Conservation (phyloP, 1,140 invertebrate species). For the Aphidius ervi region DNA sequence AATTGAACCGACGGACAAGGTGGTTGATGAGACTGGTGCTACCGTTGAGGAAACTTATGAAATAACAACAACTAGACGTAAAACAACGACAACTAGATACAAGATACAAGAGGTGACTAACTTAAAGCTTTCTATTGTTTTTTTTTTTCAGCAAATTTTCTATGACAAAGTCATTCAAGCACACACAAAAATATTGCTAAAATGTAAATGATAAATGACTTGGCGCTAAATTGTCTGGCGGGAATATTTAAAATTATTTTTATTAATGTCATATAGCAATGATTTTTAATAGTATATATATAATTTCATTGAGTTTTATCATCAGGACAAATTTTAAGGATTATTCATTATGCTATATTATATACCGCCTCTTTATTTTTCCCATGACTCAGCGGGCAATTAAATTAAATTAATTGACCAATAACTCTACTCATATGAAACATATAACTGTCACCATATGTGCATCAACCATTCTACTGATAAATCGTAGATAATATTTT, state of each 20-base stretch:
- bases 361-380: background rate
- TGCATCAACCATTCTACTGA: background rate
- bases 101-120: conserved; percentile 61
- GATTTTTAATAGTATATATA: too few species aligned
- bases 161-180: background rate
- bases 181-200: background rate
- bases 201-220: background rate
- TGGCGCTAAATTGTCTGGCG: background rate
- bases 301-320: too few species aligned
- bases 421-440: conserved; percentile 13
- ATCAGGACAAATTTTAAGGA: too few species aligned
- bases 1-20: conserved; percentile 36
- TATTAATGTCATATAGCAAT: too few species aligned
- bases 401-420: conserved; percentile 14
- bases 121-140: background rate
- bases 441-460: conserved; percentile 12
- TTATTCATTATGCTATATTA: too few species aligned
- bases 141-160: background rate
- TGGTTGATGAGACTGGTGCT: conserved; percentile 24
- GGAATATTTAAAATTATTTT: background rate
- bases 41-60: conserved; percentile 58
- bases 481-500: background rate
- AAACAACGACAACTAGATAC: conserved; percentile 61
- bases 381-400: background rate
- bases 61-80: conserved; percentile 58